phyloP scores from a whole-genome alignment of 2,797 vertebrate species.

The Liparis tanakae region DNA sequence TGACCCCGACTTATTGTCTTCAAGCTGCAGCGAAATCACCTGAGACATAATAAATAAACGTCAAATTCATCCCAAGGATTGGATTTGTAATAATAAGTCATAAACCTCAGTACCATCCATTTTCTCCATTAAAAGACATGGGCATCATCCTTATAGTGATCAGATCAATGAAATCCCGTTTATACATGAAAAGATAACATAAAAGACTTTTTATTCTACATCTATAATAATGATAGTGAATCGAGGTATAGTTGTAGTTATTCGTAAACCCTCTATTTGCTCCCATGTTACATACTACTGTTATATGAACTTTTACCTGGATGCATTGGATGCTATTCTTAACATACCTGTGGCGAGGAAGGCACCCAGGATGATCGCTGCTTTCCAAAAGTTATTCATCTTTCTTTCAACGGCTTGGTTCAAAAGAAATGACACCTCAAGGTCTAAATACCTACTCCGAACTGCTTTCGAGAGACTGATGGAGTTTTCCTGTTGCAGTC shows the following conservation, averaged over 20 bases:
- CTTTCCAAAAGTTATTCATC: slow-evolving; percentile 58
- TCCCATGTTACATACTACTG: background rate
- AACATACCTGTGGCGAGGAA: slow-evolving; percentile 52
- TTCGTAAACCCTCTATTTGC: background rate
- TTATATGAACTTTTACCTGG: background rate
- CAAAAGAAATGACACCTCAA: background rate
- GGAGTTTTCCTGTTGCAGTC: background rate
- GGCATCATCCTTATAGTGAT: background rate
- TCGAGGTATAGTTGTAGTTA: background rate
- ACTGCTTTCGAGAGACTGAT: background rate
- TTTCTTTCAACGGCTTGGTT: background rate
- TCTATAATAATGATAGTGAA: background rate
- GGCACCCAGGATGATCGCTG: slow-evolving; percentile 37
- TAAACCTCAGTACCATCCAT: background rate
- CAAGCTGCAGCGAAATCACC: background rate
- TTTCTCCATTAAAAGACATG: background rate
- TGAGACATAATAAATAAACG: background rate
- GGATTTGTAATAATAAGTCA: background rate
- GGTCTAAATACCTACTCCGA: background rate
- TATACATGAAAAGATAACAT: background rate
- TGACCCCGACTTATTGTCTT: background rate
- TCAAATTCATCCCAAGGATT: background rate
- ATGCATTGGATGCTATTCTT: background rate
- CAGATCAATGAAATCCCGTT: background rate
- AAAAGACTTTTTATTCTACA: background rate